Conservation (phyloP, 2,888 invertebrate species). For the Morpho achilles region DNA sequence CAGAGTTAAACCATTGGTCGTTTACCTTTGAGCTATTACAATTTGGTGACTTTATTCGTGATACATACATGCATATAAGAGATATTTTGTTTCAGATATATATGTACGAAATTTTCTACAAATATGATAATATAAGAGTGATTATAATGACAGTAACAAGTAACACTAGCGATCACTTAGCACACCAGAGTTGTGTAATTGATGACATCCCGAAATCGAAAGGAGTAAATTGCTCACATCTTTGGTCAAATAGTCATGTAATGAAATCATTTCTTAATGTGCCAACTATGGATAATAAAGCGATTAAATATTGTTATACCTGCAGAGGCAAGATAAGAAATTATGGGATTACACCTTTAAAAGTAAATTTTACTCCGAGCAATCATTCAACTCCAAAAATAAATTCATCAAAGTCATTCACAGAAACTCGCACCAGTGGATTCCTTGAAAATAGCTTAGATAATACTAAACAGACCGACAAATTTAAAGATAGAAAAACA, state of each 20-base stretch:
- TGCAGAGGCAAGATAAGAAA: constrained; percentile 70
- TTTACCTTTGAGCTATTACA: constrained; percentile 14
- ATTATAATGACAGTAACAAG: constrained; percentile 55
- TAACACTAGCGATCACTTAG: constrained; percentile 42
- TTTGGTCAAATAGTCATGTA: constrained; percentile 60
- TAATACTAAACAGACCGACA: constrained; percentile 34
- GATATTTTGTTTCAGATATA: constrained; percentile 34
- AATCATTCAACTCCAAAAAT: constrained; percentile 64
- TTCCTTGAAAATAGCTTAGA: constrained; percentile 36
- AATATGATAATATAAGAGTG: constrained; percentile 26
- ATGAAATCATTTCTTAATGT: constrained; percentile 53
- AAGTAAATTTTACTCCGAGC: constrained; percentile 50
- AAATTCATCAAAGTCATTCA: constrained; percentile 31
- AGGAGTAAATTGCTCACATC: constrained; percentile 61
- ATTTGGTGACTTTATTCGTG: not conserved
- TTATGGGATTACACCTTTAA: constrained; percentile 57
- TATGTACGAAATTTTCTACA: constrained; percentile 26
- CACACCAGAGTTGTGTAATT: constrained; percentile 37
- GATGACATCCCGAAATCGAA: constrained; percentile 57
- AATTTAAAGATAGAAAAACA: constrained; percentile 34
- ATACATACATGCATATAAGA: not conserved
- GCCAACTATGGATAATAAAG: constrained; percentile 45
- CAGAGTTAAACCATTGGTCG: constrained; percentile 14
- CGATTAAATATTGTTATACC: constrained; percentile 60
- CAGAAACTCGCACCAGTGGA: constrained; percentile 30